Conservation (phyloP, 1,140 invertebrate genomes). For the Saccostrea cuccullata region DNA sequence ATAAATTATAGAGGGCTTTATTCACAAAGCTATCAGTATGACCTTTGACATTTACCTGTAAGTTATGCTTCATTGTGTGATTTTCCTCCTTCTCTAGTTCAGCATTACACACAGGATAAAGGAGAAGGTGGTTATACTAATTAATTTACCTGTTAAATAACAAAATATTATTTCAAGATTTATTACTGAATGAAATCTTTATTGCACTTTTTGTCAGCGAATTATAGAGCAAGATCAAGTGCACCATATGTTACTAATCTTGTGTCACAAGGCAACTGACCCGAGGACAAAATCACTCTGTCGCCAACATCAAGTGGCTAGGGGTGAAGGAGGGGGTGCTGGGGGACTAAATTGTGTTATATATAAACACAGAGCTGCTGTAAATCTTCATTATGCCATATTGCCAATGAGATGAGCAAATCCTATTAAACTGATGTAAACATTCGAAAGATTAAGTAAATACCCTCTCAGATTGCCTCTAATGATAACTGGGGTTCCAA, state of each 20-base stretch:
- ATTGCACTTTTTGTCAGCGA: background rate
- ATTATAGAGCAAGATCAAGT: background rate
- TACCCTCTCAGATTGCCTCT: background rate
- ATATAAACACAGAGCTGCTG: constrained; percentile 15
- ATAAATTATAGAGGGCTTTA: too few species aligned
- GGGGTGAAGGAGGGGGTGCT: background rate
- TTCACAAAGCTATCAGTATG: too few species aligned
- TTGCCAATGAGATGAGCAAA: constrained; percentile 22
- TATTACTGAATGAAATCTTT: constrained; percentile 15
- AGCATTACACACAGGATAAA: background rate
- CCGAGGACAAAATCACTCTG: constrained; percentile 4
- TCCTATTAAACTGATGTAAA: constrained; percentile 33
- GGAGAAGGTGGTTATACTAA: background rate
- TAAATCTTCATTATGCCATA: constrained; percentile 36
- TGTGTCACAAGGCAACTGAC: background rate
- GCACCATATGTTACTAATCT: background rate
- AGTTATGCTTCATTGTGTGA: too few species aligned
- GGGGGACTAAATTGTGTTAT: background rate
- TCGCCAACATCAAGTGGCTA: constrained; percentile 6
- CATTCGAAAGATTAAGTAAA: constrained; percentile 21
- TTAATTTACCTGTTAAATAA: background rate
- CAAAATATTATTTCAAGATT: background rate
- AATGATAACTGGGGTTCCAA: background rate
- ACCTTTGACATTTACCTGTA: too few species aligned
- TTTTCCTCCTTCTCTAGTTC: background rate